Percentiles rank a stretch among this genome's conserved stretches.
Evolutionary conservation across 2,797 vertebrate genomes (phyloP).

Genomic region (Leuciscus waleckii): DNA sequence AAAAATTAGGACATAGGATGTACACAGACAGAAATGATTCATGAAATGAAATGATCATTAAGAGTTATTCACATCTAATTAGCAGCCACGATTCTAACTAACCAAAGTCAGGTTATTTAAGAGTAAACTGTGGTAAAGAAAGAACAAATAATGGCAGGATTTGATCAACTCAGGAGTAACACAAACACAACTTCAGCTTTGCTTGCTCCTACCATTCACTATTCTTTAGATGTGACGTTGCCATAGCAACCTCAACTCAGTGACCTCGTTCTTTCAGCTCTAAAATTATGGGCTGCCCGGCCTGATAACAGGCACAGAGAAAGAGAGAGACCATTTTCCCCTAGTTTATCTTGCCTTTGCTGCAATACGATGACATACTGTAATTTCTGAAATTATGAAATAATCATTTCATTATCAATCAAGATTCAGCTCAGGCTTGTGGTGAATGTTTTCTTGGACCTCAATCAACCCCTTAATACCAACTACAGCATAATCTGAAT

Average conservation of each 20-base stretch:
- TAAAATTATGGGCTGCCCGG: constrained; percentile 90
- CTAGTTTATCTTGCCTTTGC: constrained; percentile 14
- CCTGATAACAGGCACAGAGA: constrained; percentile 76
- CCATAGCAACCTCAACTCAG: constrained; percentile 89
- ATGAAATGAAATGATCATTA: background rate
- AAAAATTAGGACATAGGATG: background rate
- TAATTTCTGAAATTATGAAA: constrained; percentile 21
- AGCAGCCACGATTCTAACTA: background rate
- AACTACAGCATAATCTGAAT: background rate
- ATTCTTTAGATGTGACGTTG: constrained; percentile 89
- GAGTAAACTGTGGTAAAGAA: constrained; percentile 1
- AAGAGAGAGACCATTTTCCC: background rate
- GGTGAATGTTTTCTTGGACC: background rate
- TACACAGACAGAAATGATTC: background rate
- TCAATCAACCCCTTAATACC: background rate
- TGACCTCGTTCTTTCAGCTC: constrained; percentile 92
- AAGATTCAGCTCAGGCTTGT: background rate
- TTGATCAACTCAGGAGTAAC: constrained; percentile 28
- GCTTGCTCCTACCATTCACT: constrained; percentile 79
- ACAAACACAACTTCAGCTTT: constrained; percentile 45
- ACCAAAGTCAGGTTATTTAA: background rate
- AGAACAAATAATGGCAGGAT: constrained; percentile 7
- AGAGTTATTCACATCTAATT: background rate
- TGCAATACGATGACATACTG: constrained; percentile 27
- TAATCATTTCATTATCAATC: background rate